A percentile compares a stretch with the other conserved stretches of the same genome.
Conservation (phyloP, 2,888 invertebrate genomes). For the Diaperis boleti region DNA sequence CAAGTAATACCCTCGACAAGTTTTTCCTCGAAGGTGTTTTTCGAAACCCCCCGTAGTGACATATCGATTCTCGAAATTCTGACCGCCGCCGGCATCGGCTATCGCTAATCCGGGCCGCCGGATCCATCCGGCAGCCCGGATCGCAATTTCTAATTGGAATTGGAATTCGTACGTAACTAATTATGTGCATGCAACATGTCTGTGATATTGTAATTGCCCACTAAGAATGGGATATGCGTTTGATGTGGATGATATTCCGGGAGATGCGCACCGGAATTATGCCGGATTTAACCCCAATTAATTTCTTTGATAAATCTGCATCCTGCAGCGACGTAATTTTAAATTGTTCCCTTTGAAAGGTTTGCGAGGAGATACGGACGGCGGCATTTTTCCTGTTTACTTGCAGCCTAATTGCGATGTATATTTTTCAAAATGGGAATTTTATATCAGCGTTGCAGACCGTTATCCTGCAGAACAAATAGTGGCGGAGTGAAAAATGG, state of each 20-base stretch:
- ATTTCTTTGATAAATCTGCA: constrained; percentile 51
- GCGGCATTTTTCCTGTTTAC: constrained; percentile 30
- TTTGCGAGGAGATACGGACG: constrained; percentile 5
- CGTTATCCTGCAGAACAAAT: no score
- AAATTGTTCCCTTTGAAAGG: constrained; percentile 28
- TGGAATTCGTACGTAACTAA: constrained; percentile 42
- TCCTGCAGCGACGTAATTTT: constrained; percentile 42
- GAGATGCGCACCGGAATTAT: constrained; percentile 41
- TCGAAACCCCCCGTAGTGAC: no score
- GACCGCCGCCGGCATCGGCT: constrained; percentile 1
- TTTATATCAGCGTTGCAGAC: no score
- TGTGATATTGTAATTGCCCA: constrained; percentile 41
- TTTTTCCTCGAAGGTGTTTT: no score
- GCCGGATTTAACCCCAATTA: constrained; percentile 48
- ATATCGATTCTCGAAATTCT: no score
- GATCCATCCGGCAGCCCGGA: constrained; percentile 18
- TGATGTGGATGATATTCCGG: constrained; percentile 39
- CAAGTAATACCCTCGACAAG: no score
- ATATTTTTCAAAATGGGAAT: no score
- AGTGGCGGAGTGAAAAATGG: no score
- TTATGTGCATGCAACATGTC: constrained; percentile 43
- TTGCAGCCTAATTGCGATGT: constrained; percentile 23
- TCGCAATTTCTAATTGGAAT: constrained; percentile 42
- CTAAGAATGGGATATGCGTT: constrained; percentile 43
- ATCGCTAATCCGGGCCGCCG: constrained; percentile 20